Percentiles rank a stretch among this genome's conserved stretches.
phyloP scores from a whole-genome alignment of 2,113 vertebrate species.

The Trochalopteron elliotii region DNA sequence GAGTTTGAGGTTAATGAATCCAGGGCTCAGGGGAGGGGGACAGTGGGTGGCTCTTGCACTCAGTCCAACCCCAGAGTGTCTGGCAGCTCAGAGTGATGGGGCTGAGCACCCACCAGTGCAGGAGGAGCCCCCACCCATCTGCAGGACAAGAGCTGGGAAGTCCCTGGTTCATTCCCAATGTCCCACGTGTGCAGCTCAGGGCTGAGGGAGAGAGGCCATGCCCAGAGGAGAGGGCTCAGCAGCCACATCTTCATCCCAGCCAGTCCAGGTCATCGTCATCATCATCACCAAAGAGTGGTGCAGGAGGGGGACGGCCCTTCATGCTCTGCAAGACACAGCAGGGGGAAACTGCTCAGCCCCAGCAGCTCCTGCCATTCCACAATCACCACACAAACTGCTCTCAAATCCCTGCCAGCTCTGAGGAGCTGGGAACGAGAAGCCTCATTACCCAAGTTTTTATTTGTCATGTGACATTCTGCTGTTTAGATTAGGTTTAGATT shows the following conservation, averaged over 20 bases:
- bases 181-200: background rate
- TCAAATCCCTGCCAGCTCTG: background rate
- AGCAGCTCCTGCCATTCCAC: background rate
- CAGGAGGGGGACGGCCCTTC: conserved; percentile 89
- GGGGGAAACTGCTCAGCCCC: background rate
- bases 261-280: conserved; percentile 89
- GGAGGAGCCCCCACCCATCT: background rate
- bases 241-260: conserved; percentile 80
- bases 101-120: background rate
- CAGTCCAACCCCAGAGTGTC: rapidly evolving
- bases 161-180: background rate
- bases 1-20: background rate
- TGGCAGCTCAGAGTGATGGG: rapidly evolving
- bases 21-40: background rate
- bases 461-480: background rate
- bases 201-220: background rate
- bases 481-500: background rate
- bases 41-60: background rate
- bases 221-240: background rate
- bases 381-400: background rate
- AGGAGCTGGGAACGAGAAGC: background rate
- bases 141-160: background rate
- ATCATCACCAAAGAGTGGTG: conserved; percentile 89
- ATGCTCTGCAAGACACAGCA: conserved; percentile 81
- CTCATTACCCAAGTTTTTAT: background rate